Base-by-base conservation (phyloP, 2,888 invertebrate genomes). In the Tetheella fluctuosa region DNA sequence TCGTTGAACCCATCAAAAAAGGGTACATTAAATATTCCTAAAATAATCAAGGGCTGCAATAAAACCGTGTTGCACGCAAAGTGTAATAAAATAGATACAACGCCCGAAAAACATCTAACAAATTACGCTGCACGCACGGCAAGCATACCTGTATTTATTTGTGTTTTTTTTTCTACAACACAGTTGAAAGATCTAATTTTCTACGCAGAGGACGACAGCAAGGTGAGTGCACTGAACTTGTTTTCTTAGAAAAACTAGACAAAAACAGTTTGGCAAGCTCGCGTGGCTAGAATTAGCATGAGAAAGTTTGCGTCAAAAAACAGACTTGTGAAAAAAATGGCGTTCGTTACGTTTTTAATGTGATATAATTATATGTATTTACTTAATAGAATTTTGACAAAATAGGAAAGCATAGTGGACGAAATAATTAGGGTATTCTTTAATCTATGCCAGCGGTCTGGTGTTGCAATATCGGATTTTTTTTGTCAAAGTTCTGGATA, bases 251-350 rank as follows among this genome's bases (percentile, higher is more conserved):
- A 88, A 80, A 78, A 80, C 80, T 85, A 88, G 85, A 86, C 81
- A 80, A 84, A 81, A 85, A 80, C 70, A 63, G 77, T 84, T 90
- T 90, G 90, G 90, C 89, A 89, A 80, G 76, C 79, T 76, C 72
- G 77, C 80, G 77, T 75, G 80, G 73, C 77, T 81, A 67, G 79
- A 88, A 88, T 89, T 88, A 88, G 85, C 83, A 80, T 79, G 77
- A 76, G 81, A 80, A 81, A 79, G 78, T 74, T 73, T 57, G 57
- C 17, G n/a, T n/a, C 58, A 60, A 56, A 61, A 61, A 59, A 58
- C 56, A 55, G 34, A 55, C 61, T 23, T 55, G 34, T 37, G 60
- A 57, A 58, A 64, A 39, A 63, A 62, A 55, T 60, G 23, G 20
- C 52, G 15, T 20, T 48, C 48, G 20, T 48, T 15, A 48, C 48